Conservation (phyloP, 2,888 invertebrate species). For the Conus canariensis region DNA sequence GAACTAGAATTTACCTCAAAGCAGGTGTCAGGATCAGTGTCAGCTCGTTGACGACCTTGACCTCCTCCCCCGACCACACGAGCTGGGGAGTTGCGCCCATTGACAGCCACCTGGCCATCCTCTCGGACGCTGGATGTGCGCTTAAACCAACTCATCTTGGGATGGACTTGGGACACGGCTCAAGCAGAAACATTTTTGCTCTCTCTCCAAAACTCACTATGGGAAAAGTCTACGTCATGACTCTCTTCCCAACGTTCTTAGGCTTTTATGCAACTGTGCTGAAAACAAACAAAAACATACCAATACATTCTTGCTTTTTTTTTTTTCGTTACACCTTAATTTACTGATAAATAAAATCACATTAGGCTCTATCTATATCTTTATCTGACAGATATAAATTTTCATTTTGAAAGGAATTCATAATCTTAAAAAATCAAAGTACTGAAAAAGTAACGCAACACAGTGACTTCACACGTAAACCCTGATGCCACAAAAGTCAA, state of each 20-base stretch:
- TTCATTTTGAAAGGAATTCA: no score
- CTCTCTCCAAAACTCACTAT: neutral
- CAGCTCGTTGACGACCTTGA: constrained; percentile 54
- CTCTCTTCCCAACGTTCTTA: neutral
- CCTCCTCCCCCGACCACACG: constrained; percentile 46
- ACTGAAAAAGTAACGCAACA: no score
- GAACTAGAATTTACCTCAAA: constrained; percentile 82
- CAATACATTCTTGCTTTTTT: no score
- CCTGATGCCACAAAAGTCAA: no score
- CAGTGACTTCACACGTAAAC: no score
- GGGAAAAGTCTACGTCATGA: neutral
- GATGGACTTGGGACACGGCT: neutral
- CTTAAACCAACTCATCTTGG: constrained; percentile 67
- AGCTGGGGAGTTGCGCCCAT: constrained; percentile 51
- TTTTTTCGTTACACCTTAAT: no score
- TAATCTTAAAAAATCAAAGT: no score
- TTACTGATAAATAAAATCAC: no score
- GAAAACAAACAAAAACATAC: neutral
- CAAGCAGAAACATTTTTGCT: neutral
- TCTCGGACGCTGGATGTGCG: constrained; percentile 42
- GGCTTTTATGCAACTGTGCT: neutral
- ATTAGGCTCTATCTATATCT: no score
- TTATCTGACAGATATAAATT: no score
- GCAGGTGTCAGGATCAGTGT: constrained; percentile 86
- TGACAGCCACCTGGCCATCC: constrained; percentile 26